Conservation (phyloP, 2,113 vertebrate species). For the Egretta garzetta region DNA sequence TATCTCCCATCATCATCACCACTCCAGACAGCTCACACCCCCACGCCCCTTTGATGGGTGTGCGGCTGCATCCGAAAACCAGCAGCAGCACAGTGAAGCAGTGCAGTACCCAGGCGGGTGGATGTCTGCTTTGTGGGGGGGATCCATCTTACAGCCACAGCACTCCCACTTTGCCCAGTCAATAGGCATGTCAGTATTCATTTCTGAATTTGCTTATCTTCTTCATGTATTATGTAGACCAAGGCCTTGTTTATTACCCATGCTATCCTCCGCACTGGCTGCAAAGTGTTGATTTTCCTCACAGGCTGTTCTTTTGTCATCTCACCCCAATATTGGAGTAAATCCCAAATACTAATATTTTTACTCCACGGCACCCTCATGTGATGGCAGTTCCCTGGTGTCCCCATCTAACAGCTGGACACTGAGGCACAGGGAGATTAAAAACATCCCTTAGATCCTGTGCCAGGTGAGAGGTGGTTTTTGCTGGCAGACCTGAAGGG, state of each 20-base stretch:
- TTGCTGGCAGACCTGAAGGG: background rate
- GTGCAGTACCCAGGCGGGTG: background rate
- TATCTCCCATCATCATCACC: background rate
- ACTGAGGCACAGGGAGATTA: background rate
- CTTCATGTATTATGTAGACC: background rate
- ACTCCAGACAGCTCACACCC: background rate
- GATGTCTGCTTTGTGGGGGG: background rate
- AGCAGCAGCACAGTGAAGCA: background rate
- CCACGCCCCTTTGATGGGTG: background rate
- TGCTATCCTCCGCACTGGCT: background rate
- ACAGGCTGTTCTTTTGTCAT: background rate
- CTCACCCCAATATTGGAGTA: rapidly evolving
- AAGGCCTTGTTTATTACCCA: background rate
- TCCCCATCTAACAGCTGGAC: background rate
- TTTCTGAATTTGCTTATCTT: background rate
- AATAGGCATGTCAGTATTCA: background rate
- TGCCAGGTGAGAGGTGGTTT: background rate
- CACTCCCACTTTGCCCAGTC: background rate
- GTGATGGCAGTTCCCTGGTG: background rate
- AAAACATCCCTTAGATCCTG: background rate
- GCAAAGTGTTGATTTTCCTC: background rate
- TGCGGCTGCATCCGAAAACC: background rate
- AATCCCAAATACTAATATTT: background rate
- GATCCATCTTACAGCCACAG: background rate
- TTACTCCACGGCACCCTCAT: background rate